phyloP scores from a whole-genome alignment of 2,888 invertebrate genomes.

The Corbicula japonica region DNA sequence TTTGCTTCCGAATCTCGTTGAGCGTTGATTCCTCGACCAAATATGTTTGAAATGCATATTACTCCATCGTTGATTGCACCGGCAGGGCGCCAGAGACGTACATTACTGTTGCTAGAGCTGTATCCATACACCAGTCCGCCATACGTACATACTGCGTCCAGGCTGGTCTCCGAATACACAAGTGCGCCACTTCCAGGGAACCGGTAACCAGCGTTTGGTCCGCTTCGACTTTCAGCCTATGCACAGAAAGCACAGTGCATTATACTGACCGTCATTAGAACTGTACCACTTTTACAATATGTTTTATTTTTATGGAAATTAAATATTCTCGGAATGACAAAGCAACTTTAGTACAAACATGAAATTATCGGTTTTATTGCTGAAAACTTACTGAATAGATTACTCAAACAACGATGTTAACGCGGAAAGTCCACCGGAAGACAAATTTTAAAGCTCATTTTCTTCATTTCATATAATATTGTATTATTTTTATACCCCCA shows the following conservation, averaged over 20 bases:
- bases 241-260: background rate
- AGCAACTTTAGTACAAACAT: too few species aligned
- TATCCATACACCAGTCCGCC: conserved; percentile 45
- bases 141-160: conserved; percentile 35
- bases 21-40: conserved; percentile 23
- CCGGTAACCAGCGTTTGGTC: conserved; percentile 40
- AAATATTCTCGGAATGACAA: too few species aligned
- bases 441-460: too few species aligned
- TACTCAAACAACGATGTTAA: too few species aligned
- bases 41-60: conserved; percentile 29
- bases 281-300: too few species aligned
- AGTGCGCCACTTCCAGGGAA: conserved; percentile 49
- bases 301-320: too few species aligned
- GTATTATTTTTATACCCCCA: too few species aligned
- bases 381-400: too few species aligned
- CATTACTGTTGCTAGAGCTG: background rate
- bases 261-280: too few species aligned
- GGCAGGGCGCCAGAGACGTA: conserved; percentile 46
- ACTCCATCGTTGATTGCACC: conserved; percentile 35
- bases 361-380: too few species aligned
- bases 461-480: too few species aligned
- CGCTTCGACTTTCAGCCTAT: conserved; percentile 14
- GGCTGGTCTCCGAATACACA: background rate
- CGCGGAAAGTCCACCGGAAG: too few species aligned
- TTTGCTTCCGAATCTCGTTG: conserved; percentile 24